Conservation (phyloP, 2,113 vertebrate species). For the Mixornis gularis region DNA sequence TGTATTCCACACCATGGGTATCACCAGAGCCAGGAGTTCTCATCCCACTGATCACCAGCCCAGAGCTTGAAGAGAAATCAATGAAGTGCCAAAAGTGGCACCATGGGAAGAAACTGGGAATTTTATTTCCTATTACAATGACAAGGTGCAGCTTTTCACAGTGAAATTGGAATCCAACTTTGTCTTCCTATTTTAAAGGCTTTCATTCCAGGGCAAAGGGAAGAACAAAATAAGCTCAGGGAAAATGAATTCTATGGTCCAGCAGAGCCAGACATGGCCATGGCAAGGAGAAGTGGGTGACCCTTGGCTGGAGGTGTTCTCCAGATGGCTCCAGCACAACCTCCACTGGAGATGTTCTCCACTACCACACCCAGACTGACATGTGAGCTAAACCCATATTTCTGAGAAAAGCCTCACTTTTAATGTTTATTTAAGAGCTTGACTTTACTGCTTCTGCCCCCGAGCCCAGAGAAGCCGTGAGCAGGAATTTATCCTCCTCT, state of each 20-base stretch:
- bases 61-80: neutral
- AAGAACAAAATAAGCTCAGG: neutral
- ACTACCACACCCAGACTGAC: neutral
- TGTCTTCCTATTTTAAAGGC: neutral
- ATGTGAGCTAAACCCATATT: neutral
- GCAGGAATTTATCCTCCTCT: neutral
- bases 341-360: neutral
- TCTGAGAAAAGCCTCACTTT: neutral
- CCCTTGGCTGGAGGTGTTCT: neutral
- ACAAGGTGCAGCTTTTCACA: neutral
- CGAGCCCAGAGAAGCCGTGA: rapidly evolving
- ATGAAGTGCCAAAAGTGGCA: neutral
- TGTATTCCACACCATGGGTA: rapidly evolving
- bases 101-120: neutral
- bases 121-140: neutral
- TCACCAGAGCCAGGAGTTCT: neutral
- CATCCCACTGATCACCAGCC: neutral
- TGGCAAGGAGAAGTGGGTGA: rapidly evolving
- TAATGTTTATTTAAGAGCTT: neutral
- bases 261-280: neutral
- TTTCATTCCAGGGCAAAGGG: neutral
- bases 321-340: neutral
- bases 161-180: neutral
- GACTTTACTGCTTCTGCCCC: neutral
- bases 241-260: rapidly evolving